Evolutionary conservation across 2,797 vertebrate genomes (phyloP).

Genomic region (Pseudochaenichthys georgianus): DNA sequence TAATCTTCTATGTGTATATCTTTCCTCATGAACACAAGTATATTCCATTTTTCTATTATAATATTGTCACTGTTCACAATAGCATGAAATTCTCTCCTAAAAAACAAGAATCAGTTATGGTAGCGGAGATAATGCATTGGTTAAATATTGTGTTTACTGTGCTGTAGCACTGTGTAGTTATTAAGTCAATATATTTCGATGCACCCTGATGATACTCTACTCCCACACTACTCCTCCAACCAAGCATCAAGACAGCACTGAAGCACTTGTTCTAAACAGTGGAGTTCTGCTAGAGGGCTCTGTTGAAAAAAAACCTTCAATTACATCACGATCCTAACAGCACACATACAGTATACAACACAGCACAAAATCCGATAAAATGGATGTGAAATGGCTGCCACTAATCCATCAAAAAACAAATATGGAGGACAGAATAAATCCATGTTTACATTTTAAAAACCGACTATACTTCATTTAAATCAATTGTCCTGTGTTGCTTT

Average conservation of each 20-base stretch:
- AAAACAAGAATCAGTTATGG: background rate
- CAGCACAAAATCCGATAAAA: background rate
- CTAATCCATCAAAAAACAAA: background rate
- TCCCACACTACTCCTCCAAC: constrained; percentile 31
- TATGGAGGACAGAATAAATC: background rate
- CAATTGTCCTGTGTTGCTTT: constrained; percentile 42
- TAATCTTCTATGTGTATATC: too few species aligned
- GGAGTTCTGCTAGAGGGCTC: constrained; percentile 31
- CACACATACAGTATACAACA: constrained; percentile 1
- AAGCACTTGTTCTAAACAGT: constrained; percentile 6
- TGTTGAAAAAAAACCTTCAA: background rate
- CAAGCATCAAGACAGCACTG: constrained; percentile 12
- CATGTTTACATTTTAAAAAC: background rate
- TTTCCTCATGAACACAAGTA: too few species aligned
- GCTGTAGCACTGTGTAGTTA: constrained; percentile 12
- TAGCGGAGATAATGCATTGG: background rate
- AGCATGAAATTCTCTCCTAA: background rate
- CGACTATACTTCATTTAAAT: constrained; percentile 33
- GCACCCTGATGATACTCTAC: constrained; percentile 15
- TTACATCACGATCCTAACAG: background rate
- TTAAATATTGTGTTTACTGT: constrained; percentile 8
- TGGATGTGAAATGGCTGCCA: background rate
- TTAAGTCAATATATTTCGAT: constrained; percentile 33
- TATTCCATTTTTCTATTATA: too few species aligned
- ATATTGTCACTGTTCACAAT: background rate